A percentile compares a stretch with the other conserved stretches of the same genome.
Evolutionary conservation across 1,140 invertebrate species (phyloP).

Genomic region (Phortica variegata): DNA sequence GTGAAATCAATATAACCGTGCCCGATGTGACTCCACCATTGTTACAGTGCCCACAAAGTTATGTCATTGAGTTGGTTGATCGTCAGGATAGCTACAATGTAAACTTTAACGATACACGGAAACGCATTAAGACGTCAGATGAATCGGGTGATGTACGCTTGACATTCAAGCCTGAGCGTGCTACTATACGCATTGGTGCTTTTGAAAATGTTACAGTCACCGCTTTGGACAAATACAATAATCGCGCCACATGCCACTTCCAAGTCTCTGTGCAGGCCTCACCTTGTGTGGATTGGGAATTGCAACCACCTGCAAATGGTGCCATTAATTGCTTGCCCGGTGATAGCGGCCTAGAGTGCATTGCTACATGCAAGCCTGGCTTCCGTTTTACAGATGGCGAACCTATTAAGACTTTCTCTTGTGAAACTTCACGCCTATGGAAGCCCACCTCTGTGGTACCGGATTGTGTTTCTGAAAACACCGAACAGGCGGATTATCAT

Average conservation of each 20-base stretch:
- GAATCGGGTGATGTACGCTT: constrained; percentile 85
- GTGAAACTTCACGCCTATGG: constrained; percentile 78
- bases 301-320: constrained; percentile 84
- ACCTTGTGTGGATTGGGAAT: constrained; percentile 91
- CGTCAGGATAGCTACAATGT: constrained; percentile 87
- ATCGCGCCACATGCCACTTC: constrained; percentile 89
- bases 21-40: constrained; percentile 92
- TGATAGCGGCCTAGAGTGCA: constrained; percentile 78
- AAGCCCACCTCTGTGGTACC: constrained; percentile 82
- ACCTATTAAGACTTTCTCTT: constrained; percentile 81
- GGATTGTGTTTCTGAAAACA: constrained; percentile 92
- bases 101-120: constrained; percentile 89
- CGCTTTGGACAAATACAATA: constrained; percentile 85
- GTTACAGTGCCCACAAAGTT: constrained; percentile 92
- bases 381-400: constrained; percentile 90
- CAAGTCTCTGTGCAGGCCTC: constrained; percentile 91
- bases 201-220: constrained; percentile 94
- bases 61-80: constrained; percentile 89
- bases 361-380: constrained; percentile 88
- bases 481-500: constrained; percentile 90
- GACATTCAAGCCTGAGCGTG: constrained; percentile 80
- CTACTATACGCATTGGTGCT: constrained; percentile 83
- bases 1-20: constrained; percentile 92
- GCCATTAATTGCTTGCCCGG: constrained; percentile 82
- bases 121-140: constrained; percentile 83